Evolutionary conservation across 2,797 vertebrate genomes (phyloP), one percentile per base, ranked within the genome.

Genomic region (Limosa lapponica): DNA sequence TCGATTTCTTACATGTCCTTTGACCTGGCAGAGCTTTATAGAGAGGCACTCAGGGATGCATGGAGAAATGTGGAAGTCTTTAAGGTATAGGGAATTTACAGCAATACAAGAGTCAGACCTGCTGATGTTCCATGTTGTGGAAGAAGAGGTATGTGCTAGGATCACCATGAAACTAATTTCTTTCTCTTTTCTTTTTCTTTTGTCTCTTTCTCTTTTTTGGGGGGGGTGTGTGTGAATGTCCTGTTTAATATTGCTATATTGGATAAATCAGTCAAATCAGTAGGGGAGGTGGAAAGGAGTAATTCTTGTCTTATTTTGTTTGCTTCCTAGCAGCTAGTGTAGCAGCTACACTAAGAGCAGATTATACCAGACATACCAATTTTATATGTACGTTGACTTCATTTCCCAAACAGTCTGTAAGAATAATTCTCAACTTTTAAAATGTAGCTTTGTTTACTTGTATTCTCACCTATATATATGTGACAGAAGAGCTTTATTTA

Each of bases 251-350:
- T 49, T 58, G 11, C 18, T 87, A 13, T 39, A 24, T 17, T 87
- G 67, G 30, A n/a, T 87, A 73, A 57, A 71, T 51, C 25, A 71
- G 11, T 55, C 65, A 55, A 13, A 82, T 44, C 64, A 27, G 41
- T 20, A 71, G 22, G 13, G 14, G 23, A 11, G 20, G 8, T 2
- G 32, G 87, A 72, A 57, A 25, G 5, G 10, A 2, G 1, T 34
- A 27, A 3, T 30, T 67, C 34, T 55, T 79, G 17, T 23, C 75
- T 79, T 74, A 16, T 28, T 71, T 80, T 92, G 11, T 44, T 96
- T 82, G 34, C 66, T 95, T 90, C 66, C 80, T 44, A 64, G 78
- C 51, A 97, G n/a, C n/a, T n/a, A n/a, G n/a, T n/a, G n/a, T n/a
- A n/a, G n/a, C n/a, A n/a, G 83, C 49, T 22, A 9, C 55, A 8